Evolutionary conservation across 2,113 vertebrate species (phyloP).

Genomic region (Varanus salvator): DNA sequence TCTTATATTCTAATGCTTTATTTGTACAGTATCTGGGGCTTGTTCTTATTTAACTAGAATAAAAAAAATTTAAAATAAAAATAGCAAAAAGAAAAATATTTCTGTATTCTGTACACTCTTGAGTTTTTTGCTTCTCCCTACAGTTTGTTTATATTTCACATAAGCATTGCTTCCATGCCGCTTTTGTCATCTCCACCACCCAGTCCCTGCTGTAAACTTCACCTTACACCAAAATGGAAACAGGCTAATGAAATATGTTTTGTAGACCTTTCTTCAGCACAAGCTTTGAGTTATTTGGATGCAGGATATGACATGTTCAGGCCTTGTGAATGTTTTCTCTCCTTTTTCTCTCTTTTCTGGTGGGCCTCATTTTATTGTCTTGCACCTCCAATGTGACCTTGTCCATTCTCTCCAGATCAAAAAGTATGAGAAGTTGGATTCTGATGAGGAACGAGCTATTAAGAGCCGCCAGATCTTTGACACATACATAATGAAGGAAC

Average conservation of each 20-base stretch:
- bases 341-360: background rate
- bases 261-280: background rate
- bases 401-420: constrained; percentile 71
- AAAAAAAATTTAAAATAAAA: background rate
- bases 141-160: background rate
- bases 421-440: constrained; percentile 82
- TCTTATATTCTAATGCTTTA: background rate
- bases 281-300: background rate
- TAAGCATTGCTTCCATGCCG: too few species aligned
- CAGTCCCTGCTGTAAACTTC: background rate
- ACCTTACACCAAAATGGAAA: background rate
- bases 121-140: background rate
- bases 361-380: background rate
- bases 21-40: background rate
- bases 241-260: background rate
- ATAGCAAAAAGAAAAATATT: background rate
- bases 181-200: background rate
- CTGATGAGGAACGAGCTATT: constrained; percentile 71
- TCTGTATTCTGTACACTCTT: background rate
- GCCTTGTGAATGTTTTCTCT: background rate
- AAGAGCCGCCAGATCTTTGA: constrained; percentile 79
- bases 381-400: background rate
- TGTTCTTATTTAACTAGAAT: background rate
- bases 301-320: background rate
- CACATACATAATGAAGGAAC: constrained; percentile 83